phyloP scores from a whole-genome alignment of 2,888 invertebrate species.

The Perizoma flavofasciatum region DNA sequence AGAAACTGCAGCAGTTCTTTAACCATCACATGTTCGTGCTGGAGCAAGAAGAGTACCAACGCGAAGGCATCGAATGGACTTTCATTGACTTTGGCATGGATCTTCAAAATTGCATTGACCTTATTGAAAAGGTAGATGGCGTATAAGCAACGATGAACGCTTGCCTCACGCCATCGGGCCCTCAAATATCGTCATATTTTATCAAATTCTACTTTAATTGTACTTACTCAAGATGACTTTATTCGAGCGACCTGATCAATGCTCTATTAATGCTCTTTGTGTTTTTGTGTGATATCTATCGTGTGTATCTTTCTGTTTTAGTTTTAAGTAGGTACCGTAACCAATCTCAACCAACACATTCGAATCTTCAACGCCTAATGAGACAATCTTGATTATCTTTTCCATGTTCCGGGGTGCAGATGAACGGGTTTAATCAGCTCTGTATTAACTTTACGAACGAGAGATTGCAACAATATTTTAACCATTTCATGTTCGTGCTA shows the following conservation, averaged over 20 bases:
- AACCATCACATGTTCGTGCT: conserved; percentile 99
- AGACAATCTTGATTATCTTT: conserved; percentile 56
- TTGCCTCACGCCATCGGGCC: conserved; percentile 77
- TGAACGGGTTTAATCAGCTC: conserved; percentile 97
- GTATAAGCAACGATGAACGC: conserved; percentile 78
- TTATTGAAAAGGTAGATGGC: conserved; percentile 95
- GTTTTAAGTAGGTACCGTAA: conserved; percentile 29
- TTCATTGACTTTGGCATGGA: conserved; percentile 99
- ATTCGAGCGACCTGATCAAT: conserved; percentile 68
- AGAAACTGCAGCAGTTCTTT: conserved; percentile 99
- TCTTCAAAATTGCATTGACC: conserved; percentile 96
- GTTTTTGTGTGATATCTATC: conserved; percentile 60
- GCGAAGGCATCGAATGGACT: conserved; percentile 97
- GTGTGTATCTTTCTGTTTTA: conserved; percentile 53
- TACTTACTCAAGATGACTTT: conserved; percentile 43
- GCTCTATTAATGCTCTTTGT: conserved; percentile 60
- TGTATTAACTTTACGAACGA: conserved; percentile 99
- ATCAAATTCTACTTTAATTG: conserved; percentile 14
- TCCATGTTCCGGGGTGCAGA: conserved; percentile 83
- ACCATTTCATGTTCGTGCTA: conserved; percentile 97
- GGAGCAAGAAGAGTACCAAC: conserved; percentile 98
- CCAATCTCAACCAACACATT: conserved; percentile 30
- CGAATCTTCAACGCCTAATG: conserved; percentile 40
- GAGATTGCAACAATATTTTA: conserved; percentile 97
- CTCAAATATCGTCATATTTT: conserved; percentile 55